These are phyloP conservation scores for Hetaerina titia DNA, from an alignment of 2,888 invertebrate genomes.

Conservation along the genomic window DNA sequence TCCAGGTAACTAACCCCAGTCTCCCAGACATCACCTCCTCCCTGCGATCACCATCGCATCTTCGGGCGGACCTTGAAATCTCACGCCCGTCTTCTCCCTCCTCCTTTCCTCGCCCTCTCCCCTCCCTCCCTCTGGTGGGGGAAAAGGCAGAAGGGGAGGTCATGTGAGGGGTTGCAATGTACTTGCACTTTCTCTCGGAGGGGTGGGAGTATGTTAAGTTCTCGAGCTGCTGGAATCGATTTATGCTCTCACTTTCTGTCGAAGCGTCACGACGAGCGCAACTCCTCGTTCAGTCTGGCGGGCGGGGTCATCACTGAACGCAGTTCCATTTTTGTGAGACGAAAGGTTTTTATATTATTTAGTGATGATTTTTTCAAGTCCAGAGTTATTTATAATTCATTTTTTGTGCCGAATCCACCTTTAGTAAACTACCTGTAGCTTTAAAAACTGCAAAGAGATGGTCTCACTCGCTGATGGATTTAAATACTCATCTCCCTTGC, in stretches of 20 bases:
- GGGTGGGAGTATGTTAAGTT: background rate
- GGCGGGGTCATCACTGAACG: background rate
- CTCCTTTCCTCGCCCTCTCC: background rate
- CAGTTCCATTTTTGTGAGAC: too few species aligned
- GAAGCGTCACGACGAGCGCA: background rate
- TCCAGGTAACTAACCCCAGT: background rate
- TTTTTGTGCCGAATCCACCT: too few species aligned
- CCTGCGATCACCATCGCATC: background rate
- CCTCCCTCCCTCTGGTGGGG: background rate
- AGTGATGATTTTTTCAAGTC: too few species aligned
- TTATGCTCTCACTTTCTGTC: background rate
- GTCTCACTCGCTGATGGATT: too few species aligned
- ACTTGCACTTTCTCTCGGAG: background rate
- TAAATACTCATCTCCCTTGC: too few species aligned
- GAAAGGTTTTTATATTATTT: too few species aligned
- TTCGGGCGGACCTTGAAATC: conserved; percentile 25
- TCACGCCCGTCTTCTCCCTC: background rate
- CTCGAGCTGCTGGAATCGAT: background rate
- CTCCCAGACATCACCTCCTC: background rate
- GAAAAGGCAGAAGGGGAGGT: background rate
- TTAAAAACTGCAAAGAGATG: too few species aligned
- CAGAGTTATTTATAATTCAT: too few species aligned
- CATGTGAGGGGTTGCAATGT: background rate
- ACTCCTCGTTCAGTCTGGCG: background rate
- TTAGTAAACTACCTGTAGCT: too few species aligned